Evolutionary conservation across 2,888 invertebrate genomes (phyloP).

Genomic region (Oithona nana): DNA sequence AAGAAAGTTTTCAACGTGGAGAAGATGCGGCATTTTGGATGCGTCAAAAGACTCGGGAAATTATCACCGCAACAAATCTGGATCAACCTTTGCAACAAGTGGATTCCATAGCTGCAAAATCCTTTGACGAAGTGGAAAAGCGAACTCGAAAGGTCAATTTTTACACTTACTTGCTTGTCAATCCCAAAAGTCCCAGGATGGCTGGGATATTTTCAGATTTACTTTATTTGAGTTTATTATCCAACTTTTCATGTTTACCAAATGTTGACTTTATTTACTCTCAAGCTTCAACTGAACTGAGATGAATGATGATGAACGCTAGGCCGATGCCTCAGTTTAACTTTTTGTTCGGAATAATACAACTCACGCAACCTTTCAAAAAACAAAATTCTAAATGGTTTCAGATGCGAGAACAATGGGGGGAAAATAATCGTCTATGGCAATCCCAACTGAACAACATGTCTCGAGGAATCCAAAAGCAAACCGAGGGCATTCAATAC

Average conservation of each 20-base stretch:
- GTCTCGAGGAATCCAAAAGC: not conserved
- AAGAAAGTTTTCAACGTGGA: not conserved
- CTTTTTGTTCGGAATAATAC: no score
- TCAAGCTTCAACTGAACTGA: not conserved
- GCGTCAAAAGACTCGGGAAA: not conserved
- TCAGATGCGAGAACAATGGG: not conserved
- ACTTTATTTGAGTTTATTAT: no score
- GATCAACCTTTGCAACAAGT: not conserved
- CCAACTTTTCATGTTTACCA: not conserved
- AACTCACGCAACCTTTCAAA: no score
- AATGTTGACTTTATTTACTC: not conserved
- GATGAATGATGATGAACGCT: no score
- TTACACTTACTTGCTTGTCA: no score
- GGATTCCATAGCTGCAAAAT: not conserved
- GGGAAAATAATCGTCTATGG: not conserved
- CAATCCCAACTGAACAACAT: not conserved
- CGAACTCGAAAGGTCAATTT: not conserved
- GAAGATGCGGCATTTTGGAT: not conserved
- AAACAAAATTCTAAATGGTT: no score
- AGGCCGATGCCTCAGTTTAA: no score
- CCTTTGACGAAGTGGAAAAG: not conserved
- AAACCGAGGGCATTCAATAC: not conserved
- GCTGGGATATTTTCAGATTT: no score
- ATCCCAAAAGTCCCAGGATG: no score
- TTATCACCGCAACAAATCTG: not conserved